phyloP scores from a whole-genome alignment of 92 coral and sea anemone genomes.

The Umimayanthus chanpuru region DNA sequence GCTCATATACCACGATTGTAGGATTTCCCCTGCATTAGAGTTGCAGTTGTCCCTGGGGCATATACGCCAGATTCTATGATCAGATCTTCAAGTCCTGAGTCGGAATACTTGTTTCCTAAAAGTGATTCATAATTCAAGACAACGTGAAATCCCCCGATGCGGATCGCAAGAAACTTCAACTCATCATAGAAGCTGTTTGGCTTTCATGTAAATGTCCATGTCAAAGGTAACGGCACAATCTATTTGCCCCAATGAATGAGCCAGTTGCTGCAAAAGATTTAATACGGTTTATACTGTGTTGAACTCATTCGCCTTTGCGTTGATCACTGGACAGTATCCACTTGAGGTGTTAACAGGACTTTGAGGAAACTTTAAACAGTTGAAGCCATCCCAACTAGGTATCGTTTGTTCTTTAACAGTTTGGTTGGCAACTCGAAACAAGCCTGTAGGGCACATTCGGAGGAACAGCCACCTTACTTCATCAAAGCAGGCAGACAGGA shows the following conservation, averaged over 20 bases:
- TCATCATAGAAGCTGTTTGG: slow-evolving; percentile 62
- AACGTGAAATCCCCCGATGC: slow-evolving; percentile 74
- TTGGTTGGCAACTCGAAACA: too few species aligned
- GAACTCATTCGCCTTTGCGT: not conserved
- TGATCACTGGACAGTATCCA: not conserved
- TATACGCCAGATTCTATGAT: slow-evolving; percentile 66
- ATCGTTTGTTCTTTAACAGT: not conserved
- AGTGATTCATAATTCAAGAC: slow-evolving; percentile 56
- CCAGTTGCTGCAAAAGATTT: not conserved
- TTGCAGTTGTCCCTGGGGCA: slow-evolving; percentile 54
- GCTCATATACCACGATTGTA: slow-evolving; percentile 52
- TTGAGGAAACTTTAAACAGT: not conserved
- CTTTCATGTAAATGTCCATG: slow-evolving; percentile 57
- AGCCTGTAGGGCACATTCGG: too few species aligned
- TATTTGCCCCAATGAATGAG: slow-evolving; percentile 5
- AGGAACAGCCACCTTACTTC: too few species aligned
- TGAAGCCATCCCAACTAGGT: slow-evolving; percentile 27
- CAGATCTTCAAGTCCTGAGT: slow-evolving; percentile 67
- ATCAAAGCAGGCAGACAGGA: too few species aligned
- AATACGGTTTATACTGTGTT: not conserved
- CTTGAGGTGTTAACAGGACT: not conserved
- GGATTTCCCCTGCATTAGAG: slow-evolving; percentile 59
- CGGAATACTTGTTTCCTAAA: slow-evolving; percentile 42
- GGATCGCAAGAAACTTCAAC: slow-evolving; percentile 55
- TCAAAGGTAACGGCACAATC: slow-evolving; percentile 64